Base-by-base conservation (phyloP, 2,888 invertebrate species). In the Carabus problematicus region DNA sequence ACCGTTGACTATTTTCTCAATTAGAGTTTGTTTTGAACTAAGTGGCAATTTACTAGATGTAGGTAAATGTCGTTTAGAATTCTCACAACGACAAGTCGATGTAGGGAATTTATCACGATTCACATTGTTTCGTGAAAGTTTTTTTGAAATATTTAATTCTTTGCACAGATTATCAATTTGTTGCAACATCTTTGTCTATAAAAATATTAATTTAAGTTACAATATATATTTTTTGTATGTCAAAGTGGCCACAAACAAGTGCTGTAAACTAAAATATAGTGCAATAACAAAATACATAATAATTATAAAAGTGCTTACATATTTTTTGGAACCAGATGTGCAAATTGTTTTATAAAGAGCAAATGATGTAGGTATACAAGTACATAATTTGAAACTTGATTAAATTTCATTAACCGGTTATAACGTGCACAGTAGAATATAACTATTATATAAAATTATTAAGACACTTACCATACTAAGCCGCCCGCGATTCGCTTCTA, bases 401-500 rank as follows among this genome's bases (percentile, higher is more conserved):
- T 45, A 45, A 58, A 42, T 59, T 59, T 41, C 42, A 1, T 43
- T 19, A 45, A 61, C 7, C 19, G n/a, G n/a, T n/a, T n/a, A n/a
- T n/a, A n/a, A n/a, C n/a, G n/a, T n/a, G n/a, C n/a, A n/a, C n/a
- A n/a, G n/a, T n/a, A n/a, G n/a, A 0, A 59, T 41, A 12, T 58
- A 40, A 59, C 18, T 18, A 29, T 6, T n/a, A n/a, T n/a, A n/a
- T n/a, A n/a, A n/a, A n/a, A n/a, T n/a, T n/a, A n/a, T n/a, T n/a
- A n/a, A n/a, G n/a, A n/a, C 42, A 42, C 52, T 76, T 78, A 86
- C 87, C 81, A 78, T 76, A 71, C 85, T 77, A 55, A 87, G 76
- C 71, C 78, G 73, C 39, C 77, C 77, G 71, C 79, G 80, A 75
- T 86, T 84, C 41, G 81, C 82, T 72, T 83, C 79, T 0, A 86